Evolutionary conservation across 2,888 invertebrate species (phyloP), one percentile per base, ranked within the genome.

Genomic region (Augochlorella aurata): DNA sequence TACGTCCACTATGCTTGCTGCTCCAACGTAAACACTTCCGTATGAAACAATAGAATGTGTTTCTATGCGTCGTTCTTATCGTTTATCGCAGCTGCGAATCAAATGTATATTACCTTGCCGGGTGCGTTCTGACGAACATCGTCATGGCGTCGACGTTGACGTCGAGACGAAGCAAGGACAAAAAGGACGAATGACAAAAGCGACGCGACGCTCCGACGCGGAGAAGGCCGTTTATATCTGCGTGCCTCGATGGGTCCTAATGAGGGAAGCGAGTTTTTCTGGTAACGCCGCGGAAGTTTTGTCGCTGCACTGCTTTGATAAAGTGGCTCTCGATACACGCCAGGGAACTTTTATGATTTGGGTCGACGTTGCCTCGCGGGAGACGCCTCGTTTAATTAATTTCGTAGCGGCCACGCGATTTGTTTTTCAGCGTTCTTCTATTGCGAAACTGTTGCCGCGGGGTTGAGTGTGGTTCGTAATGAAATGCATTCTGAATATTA

Each of bases 231-330:
- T 10, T 73, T 50, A 50, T 47, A 76, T 77, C 69, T 63, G 76
- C 61, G 70, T 61, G 79, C 70, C 44, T 58, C 47, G 79, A 76
- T 74, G 68, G 61, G 14, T 45, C 66, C 69, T 87, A 84, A 87
- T 78, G 81, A 86, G 79, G 38, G 69, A 84, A 69, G 76, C 65
- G 84, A 86, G 75, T 83, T 87, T 81, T 70, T 21, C 66, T 63
- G 69, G 70, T 29, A 68, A 54, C 68, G 54, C 38, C 29, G 24
- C 66, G 50, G 81, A 82, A 85, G 74, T 83, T 81, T 38, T 3
- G 49, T 14, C 49, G 14, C 24, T 47, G 74, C 74, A 12, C 24
- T 47, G 72, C 74, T 66, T 63, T 54, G 73, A 81, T 77, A 83
- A 83, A 81, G 58, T 69, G 77, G 74, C 68, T 69, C 72, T 63